Evolutionary conservation across 2,113 vertebrate species (phyloP), one percentile per base, ranked within the genome.

Genomic region (Maccullochella peelii): DNA sequence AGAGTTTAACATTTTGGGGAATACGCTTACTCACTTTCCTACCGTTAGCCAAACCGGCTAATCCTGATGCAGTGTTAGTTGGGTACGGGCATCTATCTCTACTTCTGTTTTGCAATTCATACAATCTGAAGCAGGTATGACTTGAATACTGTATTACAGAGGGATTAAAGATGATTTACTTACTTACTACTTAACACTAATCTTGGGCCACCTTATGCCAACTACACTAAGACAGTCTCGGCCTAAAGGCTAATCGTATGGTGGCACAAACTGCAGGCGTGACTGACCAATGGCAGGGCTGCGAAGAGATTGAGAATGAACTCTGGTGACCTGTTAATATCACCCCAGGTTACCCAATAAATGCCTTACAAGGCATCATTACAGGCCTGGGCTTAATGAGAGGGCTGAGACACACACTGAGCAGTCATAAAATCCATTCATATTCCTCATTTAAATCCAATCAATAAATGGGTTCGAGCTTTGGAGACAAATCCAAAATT

Each of bases 181-280:
- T n/a, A n/a, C n/a, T n/a, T n/a, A 86, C 66, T 7, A 47, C 79
- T 91, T 90, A 88, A 15, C 75, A 18, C 85, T 92, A 91, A 93
- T 93, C 91, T 84, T n/a, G 36, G 83, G 36, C 84, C 84, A 52
- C 89, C 87, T 78, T 85, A 55, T 92, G 86, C 75, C 49, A 63
- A 38, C 47, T 52, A 70, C 62, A 21, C 33, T 88, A 73, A 88
- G 55, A 82, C 87, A 38, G 71, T 8, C 70, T 62, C 33, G 0
- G 77, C 50, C 63, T 79, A 52, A 73, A 67, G 75, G 78, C 77
- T 86, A 87, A 88, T 90, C 86, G 6, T 9, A n/a, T 36, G 54
- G 73, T 76, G 79, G 47, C 33, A 0, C 69, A 72, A 54, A 57
- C 79, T 30, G 52, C 30, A n/a, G 40, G 16, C 8, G 5, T 27